Conservation (phyloP, 2,113 vertebrate genomes). For the Myanophis thanlyinensis region DNA sequence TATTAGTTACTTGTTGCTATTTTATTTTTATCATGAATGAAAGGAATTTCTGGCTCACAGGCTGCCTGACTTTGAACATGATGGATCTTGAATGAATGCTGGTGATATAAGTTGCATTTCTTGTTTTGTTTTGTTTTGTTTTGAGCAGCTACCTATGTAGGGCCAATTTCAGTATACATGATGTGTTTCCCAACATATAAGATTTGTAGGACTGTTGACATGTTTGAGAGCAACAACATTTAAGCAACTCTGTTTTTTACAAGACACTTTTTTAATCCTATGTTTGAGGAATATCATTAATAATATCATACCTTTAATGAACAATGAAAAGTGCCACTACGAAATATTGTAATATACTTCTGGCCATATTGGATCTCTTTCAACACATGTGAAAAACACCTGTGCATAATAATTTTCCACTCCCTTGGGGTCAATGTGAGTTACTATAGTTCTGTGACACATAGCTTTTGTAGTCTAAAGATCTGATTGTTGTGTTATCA, state of each 20-base stretch:
- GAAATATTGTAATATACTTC: background rate
- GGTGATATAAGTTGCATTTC: background rate
- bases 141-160: background rate
- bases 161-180: background rate
- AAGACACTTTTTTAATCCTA: background rate
- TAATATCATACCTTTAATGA: background rate
- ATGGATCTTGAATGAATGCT: background rate
- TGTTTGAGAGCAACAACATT: background rate
- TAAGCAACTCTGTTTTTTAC: background rate
- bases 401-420: background rate
- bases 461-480: background rate
- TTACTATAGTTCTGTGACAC: background rate
- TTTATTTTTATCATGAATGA: background rate
- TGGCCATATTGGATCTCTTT: background rate
- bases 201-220: background rate
- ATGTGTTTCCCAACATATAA: background rate
- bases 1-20: background rate
- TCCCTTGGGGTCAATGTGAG: background rate
- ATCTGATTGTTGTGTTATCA: constrained; percentile 35
- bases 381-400: background rate
- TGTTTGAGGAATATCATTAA: background rate
- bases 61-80: background rate
- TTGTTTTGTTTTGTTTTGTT: background rate
- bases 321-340: background rate
- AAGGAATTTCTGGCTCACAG: background rate